phyloP scores from a whole-genome alignment of 2,888 invertebrate species.

The Tillus elongatus region DNA sequence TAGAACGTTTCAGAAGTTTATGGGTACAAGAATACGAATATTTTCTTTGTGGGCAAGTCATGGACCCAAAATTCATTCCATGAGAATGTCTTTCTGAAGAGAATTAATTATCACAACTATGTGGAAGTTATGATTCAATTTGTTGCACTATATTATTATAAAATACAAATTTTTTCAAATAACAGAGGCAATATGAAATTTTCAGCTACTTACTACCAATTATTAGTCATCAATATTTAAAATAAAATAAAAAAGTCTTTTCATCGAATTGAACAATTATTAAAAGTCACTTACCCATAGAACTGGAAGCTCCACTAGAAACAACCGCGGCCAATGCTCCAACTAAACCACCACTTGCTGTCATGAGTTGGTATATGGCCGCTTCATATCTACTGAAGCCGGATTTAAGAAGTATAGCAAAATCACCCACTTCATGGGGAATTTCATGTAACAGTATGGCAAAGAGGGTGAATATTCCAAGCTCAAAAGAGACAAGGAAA shows the following conservation, averaged over 20 bases:
- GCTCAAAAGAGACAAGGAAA: constrained; percentile 82
- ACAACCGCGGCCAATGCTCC: constrained; percentile 81
- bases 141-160: no score
- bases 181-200: no score
- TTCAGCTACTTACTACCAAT: no score
- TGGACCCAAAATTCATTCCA: no score
- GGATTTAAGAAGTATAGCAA: constrained; percentile 85
- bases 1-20: no score
- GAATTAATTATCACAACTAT: no score
- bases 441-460: constrained; percentile 94
- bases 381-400: constrained; percentile 94
- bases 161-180: no score
- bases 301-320: constrained; percentile 71
- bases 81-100: no score
- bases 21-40: no score
- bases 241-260: constrained; percentile 1
- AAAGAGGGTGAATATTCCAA: constrained; percentile 86
- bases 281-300: constrained; percentile 53
- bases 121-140: no score
- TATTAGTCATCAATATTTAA: no score
- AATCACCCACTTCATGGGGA: constrained; percentile 98
- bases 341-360: constrained; percentile 80
- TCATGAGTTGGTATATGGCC: constrained; percentile 85
- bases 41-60: no score
- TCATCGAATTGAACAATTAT: constrained; percentile 5